Evolutionary conservation across 2,888 invertebrate genomes (phyloP).

Genomic region (Lacanobia oleracea): DNA sequence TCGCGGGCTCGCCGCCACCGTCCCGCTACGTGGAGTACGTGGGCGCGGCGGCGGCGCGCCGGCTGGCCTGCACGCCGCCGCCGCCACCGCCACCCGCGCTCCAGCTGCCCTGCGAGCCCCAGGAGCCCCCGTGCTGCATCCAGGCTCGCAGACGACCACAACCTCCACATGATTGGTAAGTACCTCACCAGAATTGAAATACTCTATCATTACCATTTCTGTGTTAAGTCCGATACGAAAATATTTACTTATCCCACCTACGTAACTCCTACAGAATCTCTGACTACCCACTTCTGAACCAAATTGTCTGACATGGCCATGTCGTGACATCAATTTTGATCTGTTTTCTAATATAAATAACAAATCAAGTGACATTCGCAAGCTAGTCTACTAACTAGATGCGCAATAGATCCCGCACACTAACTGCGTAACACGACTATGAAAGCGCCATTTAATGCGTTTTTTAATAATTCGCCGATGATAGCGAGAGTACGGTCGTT

Average conservation of each 20-base stretch:
- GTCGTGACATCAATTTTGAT: background rate
- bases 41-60: slow-evolving; percentile 91
- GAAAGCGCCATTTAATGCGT: slow-evolving; percentile 67
- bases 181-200: slow-evolving; percentile 62
- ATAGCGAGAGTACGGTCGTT: slow-evolving; percentile 74
- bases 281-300: slow-evolving; percentile 14
- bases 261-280: background rate
- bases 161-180: slow-evolving; percentile 91
- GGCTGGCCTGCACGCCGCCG: slow-evolving; percentile 89
- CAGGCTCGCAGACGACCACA: slow-evolving; percentile 90
- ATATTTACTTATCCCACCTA: slow-evolving; percentile 3
- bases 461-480: slow-evolving; percentile 78
- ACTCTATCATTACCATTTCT: background rate
- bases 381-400: slow-evolving; percentile 19
- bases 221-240: background rate
- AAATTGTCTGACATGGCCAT: background rate
- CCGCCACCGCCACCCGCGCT: slow-evolving; percentile 88
- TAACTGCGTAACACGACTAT: slow-evolving; percentile 38
- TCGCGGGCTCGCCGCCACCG: slow-evolving; percentile 85
- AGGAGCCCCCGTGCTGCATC: slow-evolving; percentile 90
- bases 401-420: slow-evolving; percentile 43
- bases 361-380: slow-evolving; percentile 4
- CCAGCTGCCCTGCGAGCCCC: slow-evolving; percentile 87
- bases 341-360: slow-evolving; percentile 10
- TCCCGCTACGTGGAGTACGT: slow-evolving; percentile 92